Percentiles rank a stretch among this genome's conserved stretches.
Conservation (phyloP, 2,888 invertebrate genomes). For the Stramonita haemastoma region DNA sequence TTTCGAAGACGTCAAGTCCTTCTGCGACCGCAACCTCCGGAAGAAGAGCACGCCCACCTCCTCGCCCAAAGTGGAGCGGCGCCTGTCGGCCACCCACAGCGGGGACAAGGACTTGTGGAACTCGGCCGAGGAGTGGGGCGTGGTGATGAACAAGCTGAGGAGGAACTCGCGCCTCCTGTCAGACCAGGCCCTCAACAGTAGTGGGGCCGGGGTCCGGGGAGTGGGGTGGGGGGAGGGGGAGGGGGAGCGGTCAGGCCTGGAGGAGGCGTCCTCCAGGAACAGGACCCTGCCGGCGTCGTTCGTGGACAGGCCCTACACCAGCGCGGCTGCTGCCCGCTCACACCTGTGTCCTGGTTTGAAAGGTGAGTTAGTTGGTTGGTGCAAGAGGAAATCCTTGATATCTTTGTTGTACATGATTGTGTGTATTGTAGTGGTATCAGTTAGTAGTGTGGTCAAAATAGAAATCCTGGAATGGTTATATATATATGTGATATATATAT, state of each 20-base stretch:
- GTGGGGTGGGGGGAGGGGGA: background rate
- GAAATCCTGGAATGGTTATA: too few species aligned
- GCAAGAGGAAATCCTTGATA: too few species aligned
- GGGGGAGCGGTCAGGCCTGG: background rate
- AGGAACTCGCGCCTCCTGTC: constrained; percentile 54
- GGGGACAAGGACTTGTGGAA: constrained; percentile 57
- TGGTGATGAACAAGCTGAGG: constrained; percentile 66
- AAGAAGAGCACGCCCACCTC: constrained; percentile 31
- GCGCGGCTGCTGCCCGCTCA: background rate
- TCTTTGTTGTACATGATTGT: too few species aligned
- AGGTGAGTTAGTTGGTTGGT: constrained; percentile 26
- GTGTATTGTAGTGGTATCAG: too few species aligned
- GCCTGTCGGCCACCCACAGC: constrained; percentile 39
- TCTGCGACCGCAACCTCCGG: constrained; percentile 65
- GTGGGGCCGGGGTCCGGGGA: background rate
- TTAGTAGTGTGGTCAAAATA: too few species aligned
- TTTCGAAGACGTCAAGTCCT: constrained; percentile 67
- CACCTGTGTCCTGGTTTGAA: background rate
- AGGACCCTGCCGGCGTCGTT: background rate
- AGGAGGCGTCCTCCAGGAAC: background rate
- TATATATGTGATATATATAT: too few species aligned
- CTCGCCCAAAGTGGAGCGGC: constrained; percentile 28
- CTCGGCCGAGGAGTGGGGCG: constrained; percentile 69
- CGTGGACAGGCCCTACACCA: background rate
- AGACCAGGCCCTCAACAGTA: constrained; percentile 9